A percentile compares a stretch with the other conserved stretches of the same genome.
Conservation (phyloP, 64 coral and sea anemone genomes). For the Stichodactyla helianthus region DNA sequence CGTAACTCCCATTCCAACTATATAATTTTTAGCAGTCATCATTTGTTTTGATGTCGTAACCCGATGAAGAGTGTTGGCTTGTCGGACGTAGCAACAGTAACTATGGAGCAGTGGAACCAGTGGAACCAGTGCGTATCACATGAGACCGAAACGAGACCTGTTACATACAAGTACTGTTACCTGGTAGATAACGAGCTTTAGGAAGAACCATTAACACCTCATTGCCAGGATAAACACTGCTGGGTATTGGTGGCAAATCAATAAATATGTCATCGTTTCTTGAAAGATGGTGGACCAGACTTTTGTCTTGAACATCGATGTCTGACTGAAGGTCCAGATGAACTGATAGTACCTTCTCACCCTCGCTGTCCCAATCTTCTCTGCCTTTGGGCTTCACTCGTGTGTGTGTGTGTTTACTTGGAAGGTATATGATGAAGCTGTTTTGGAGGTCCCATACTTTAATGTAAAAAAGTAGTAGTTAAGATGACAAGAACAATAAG, state of each 20-base stretch:
- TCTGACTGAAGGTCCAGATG: not conserved
- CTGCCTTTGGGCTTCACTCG: not conserved
- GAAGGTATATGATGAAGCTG: not conserved
- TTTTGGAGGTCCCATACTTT: slow-evolving; percentile 13
- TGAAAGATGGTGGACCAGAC: not conserved
- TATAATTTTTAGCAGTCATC: no score
- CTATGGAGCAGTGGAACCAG: no score
- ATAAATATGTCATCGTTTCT: not conserved
- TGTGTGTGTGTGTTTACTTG: not conserved
- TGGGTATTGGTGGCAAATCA: not conserved
- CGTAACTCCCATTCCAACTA: no score
- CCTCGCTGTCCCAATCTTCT: not conserved
- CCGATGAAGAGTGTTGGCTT: no score
- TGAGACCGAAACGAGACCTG: no score
- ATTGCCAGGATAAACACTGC: not conserved
- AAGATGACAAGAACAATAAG: not conserved
- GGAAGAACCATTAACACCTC: not conserved
- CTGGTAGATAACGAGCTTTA: not conserved
- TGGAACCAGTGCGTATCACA: no score
- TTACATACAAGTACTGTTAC: not conserved
- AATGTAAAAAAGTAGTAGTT: not conserved
- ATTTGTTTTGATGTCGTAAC: no score
- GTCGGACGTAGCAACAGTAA: no score
- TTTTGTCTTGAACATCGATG: not conserved
- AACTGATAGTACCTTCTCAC: not conserved